Base-by-base conservation (phyloP, 2,113 vertebrate species). In the Hippocampus guttulatus region DNA sequence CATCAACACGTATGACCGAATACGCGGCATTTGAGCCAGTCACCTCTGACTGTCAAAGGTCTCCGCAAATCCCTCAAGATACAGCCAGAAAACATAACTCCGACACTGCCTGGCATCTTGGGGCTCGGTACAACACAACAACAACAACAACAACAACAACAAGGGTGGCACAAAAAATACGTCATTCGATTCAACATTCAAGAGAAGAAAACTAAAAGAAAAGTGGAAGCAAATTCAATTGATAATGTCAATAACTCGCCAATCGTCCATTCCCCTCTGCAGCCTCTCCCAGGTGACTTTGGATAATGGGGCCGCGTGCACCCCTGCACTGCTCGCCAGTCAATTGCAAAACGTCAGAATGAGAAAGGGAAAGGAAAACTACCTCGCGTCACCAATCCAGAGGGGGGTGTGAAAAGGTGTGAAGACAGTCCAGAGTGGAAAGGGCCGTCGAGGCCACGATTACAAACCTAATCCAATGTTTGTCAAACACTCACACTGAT, bases 391-490 rank as follows among this genome's bases (percentile, higher is more conserved):
- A 61, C 33, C 80, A 73, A 84, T 81, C 78, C 75, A 3, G 57
- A 77, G 3, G 75, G 75, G 79, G 80, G 76, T 33, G 30, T 60
- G 55, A 76, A 68, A 2, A 49, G 8, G 68, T 45, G 7, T 7
- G 66, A 74, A 43, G 64, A 62, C 40, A 52, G 55, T 70, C 23
- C 71, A 10, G 54, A 20, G 18, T 71, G 71, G 64, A 64, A 64
- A 3, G 47, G 75, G 76, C 77, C 79, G 71, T 74, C 18, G 11
- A 80, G 76, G 70, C 38, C 67, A 45, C 83, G 82, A 84, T 90
- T 91, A 89, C 82, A 89, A 75, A 75, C 57, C 67, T 89, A 90
- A 91, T 90, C 88, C 87, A 82, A 82, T 87, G 86, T 88, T 90
- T 89, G 85, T 81, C 82, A 86, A 84, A 89, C 83, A 89, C 84